phyloP scores from a whole-genome alignment of 1,140 invertebrate species.

The fruit fly (Drosophila melanogaster) region DNA sequence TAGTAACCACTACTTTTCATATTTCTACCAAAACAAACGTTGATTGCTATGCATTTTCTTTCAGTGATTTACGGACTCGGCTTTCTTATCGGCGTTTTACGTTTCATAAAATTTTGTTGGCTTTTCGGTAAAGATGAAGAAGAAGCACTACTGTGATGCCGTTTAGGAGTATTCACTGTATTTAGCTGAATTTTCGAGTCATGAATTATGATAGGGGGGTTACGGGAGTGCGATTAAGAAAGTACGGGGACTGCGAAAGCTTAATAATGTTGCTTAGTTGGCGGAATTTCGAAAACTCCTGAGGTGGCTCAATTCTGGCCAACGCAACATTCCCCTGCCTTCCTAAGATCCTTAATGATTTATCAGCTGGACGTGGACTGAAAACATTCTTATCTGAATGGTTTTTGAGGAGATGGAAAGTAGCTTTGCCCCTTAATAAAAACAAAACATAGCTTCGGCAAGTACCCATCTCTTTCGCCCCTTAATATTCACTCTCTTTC shows the following conservation, averaged over 20 bases:
- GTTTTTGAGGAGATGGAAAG: constrained; percentile 4
- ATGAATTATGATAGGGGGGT: constrained; percentile 43
- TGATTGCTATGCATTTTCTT: neutral
- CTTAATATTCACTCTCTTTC: constrained; percentile 5
- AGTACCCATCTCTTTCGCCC: constrained; percentile 13
- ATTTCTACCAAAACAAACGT: neutral
- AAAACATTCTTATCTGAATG: constrained; percentile 36
- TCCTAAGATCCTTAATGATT: constrained; percentile 35
- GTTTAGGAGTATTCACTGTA: constrained; percentile 43
- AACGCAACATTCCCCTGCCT: neutral
- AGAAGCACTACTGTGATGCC: constrained; percentile 27
- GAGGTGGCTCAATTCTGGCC: constrained; percentile 13
- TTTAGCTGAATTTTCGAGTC: constrained; percentile 42
- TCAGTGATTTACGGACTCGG: constrained; percentile 1
- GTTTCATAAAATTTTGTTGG: constrained; percentile 82
- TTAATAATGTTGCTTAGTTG: constrained; percentile 39
- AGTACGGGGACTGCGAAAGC: constrained; percentile 4
- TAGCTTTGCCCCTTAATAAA: neutral
- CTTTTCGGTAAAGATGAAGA: constrained; percentile 58
- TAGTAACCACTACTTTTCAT: no score
- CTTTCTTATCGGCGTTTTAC: constrained; percentile 80
- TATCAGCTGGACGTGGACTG: constrained; percentile 56
- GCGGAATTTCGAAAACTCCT: constrained; percentile 16
- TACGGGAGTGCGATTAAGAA: constrained; percentile 3
- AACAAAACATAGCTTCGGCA: constrained; percentile 5